Percentiles rank a stretch among this genome's conserved stretches.
phyloP scores from a whole-genome alignment of 2,888 invertebrate genomes.

The Volucella inflata region DNA sequence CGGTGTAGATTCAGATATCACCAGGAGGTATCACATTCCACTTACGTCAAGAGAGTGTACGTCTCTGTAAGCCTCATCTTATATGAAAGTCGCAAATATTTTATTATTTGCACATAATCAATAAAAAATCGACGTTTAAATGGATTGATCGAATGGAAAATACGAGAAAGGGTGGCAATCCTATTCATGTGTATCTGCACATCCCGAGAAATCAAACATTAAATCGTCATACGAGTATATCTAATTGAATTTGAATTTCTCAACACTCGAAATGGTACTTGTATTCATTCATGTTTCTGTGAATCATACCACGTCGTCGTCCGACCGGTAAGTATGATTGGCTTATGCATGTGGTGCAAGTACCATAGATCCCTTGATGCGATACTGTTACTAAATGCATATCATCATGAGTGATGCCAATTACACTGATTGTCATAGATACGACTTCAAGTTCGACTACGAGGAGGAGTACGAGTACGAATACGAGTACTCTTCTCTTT shows the following conservation, averaged over 20 bases:
- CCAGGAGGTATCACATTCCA: too few relatives aligned
- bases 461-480: too few relatives aligned
- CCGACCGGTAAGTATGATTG: not conserved
- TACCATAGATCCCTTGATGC: conserved; percentile 13
- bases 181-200: not conserved
- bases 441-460: not conserved
- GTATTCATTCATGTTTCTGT: not conserved
- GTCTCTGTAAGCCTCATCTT: too few relatives aligned
- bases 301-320: too few relatives aligned
- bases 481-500: not conserved
- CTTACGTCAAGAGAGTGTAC: too few relatives aligned
- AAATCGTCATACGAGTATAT: conserved; percentile 34
- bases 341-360: not conserved
- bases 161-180: too few relatives aligned
- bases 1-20: too few relatives aligned
- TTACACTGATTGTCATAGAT: conserved; percentile 25
- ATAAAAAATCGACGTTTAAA: too few relatives aligned
- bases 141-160: too few relatives aligned
- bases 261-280: not conserved
- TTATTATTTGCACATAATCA: too few relatives aligned
- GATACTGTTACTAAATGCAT: conserved; percentile 32
- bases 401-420: conserved; percentile 18
- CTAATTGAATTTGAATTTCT: not conserved
- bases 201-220: conserved; percentile 38
- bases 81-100: too few relatives aligned